These are phyloP conservation scores for Drosophila prostipennis DNA, from an alignment of 2,888 invertebrate genomes.

Conservation along the genomic window DNA sequence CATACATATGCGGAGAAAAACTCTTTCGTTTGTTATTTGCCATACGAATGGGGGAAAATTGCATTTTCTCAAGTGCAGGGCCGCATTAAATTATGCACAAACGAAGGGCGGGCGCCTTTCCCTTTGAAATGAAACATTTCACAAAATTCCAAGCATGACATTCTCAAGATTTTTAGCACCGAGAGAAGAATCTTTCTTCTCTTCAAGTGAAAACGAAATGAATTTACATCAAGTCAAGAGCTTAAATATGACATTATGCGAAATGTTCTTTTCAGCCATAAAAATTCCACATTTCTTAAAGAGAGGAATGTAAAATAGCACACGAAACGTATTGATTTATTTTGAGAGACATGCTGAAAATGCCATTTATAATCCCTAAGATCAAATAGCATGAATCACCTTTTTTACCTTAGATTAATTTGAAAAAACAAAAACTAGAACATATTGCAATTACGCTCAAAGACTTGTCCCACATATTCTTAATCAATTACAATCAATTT, in stretches of 20 bases:
- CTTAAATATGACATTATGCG: conserved; percentile 15
- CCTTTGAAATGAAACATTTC: conserved; percentile 41
- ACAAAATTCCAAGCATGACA: conserved; percentile 35
- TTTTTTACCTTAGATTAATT: conserved; percentile 15
- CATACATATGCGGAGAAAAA: conserved; percentile 24
- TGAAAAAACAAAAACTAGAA: conserved; percentile 2
- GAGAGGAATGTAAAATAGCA: too few species aligned
- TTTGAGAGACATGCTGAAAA: not conserved
- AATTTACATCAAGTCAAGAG: conserved; percentile 4
- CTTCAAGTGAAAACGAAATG: conserved; percentile 24
- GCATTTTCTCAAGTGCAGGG: conserved; percentile 48
- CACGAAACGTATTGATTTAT: not conserved
- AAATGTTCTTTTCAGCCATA: not conserved
- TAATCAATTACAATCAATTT: conserved; percentile 42
- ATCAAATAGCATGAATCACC: conserved; percentile 16
- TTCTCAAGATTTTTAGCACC: conserved; percentile 42
- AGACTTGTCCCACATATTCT: conserved; percentile 26
- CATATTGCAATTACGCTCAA: conserved; percentile 16
- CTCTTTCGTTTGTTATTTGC: conserved; percentile 31
- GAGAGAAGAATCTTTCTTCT: not conserved
- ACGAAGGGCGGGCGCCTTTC: conserved; percentile 28
- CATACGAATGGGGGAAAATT: conserved; percentile 46
- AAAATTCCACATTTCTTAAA: not conserved
- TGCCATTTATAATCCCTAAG: not conserved
- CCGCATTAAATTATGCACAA: conserved; percentile 50